Evolutionary conservation across 2,888 invertebrate species (phyloP), one percentile per base, ranked within the genome.

Genomic region (Thymelicus acteon): DNA sequence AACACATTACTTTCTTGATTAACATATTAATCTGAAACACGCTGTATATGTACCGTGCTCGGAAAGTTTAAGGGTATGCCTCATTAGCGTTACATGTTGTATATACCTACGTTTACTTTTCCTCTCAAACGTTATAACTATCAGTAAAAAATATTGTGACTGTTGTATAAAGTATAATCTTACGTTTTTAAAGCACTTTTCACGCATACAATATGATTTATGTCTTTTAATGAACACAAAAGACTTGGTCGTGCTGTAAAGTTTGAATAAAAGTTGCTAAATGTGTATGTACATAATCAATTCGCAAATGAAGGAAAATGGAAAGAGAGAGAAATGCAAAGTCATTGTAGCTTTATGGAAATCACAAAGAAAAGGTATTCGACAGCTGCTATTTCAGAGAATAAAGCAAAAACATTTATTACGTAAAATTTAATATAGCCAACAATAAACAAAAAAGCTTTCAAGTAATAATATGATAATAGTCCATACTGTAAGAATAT

Each of bases 231-330:
- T 31, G 13, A 52, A 67, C n/a, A 39, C 54, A 24, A 54, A 24
- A 54, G 24, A 24, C 54, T 24, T 24, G 12, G 24, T 24, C 54
- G 12, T 24, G 7, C 12, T 37, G 54, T 24, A 37, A 52, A 68
- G 62, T 62, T 68, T 62, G 68, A 62, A 68, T 68, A 62, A 54
- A 44, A 68, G 54, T 47, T 31, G 37, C 61, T 12, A 24, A 57
- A 61, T 54, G 49, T 57, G 47, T 61, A 52, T 61, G 68, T 68
- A 62, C 68, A 19, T 54, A 68, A 68, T 68, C 54, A 68, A 62
- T 68, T 62, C 40, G 44, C 68, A 68, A 68, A 68, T 44, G 68
- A 68, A 62, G 61, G 31, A 15, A 48, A 63, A 63, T 37, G 49
- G 49, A 37, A 48, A 37, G 47, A 24, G 19, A 24, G 24, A 5